A percentile compares a stretch with the other conserved stretches of the same genome.
These are phyloP conservation scores for Netelia melanura DNA, from an alignment of 2,888 invertebrate species.

Conservation along the genomic window DNA sequence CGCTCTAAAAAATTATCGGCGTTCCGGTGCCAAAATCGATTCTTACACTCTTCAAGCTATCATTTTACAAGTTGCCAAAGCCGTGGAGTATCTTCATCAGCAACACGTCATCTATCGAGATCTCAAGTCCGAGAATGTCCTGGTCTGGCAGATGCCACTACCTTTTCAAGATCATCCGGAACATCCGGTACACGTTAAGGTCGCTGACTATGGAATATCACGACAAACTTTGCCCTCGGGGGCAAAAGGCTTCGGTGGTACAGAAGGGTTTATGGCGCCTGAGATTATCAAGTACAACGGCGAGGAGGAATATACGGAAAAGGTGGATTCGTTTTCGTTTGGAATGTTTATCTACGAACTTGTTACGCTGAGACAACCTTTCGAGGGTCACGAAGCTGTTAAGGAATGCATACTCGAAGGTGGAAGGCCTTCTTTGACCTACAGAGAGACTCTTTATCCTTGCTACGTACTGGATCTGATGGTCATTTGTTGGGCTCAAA, in stretches of 20 bases:
- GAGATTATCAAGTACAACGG: slow-evolving; percentile 99
- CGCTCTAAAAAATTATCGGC: slow-evolving; percentile 93
- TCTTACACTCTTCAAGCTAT: slow-evolving; percentile 93
- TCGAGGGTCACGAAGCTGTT: slow-evolving; percentile 98
- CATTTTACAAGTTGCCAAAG: slow-evolving; percentile 96
- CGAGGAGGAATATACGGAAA: slow-evolving; percentile 99
- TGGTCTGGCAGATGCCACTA: slow-evolving; percentile 98
- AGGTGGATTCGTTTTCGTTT: slow-evolving; percentile 99
- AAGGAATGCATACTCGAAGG: slow-evolving; percentile 98
- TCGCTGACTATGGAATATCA: slow-evolving; percentile 99
- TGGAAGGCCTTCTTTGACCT: slow-evolving; percentile 94
- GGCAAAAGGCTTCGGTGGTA: slow-evolving; percentile 99
- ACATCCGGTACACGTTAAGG: slow-evolving; percentile 93
- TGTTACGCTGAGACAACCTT: slow-evolving; percentile 96
- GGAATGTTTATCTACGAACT: slow-evolving; percentile 99
- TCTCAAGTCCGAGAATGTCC: slow-evolving; percentile 97
- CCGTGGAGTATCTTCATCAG: slow-evolving; percentile 97
- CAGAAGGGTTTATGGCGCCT: slow-evolving; percentile 99
- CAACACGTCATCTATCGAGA: slow-evolving; percentile 97
- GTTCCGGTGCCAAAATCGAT: slow-evolving; percentile 93
- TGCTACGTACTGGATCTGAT: slow-evolving; percentile 96
- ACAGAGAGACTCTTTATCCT: slow-evolving; percentile 93
- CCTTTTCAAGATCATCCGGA: slow-evolving; percentile 90
- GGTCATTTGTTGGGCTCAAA: slow-evolving; percentile 98
- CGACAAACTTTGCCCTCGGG: slow-evolving; percentile 95